Conservation (phyloP, 2,888 invertebrate species). For the Cataglyphis altisquamis region DNA sequence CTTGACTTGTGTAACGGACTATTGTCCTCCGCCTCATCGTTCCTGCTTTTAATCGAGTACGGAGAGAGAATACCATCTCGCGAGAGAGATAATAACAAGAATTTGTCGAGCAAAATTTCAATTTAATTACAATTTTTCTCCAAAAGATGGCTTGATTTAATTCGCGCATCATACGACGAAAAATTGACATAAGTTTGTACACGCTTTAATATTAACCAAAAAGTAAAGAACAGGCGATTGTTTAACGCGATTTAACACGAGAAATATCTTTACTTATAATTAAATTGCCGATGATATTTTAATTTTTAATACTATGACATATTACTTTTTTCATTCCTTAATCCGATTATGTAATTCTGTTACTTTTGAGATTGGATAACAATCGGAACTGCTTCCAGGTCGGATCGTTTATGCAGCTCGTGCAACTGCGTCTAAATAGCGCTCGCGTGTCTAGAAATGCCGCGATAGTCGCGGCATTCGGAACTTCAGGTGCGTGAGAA, state of each 20-base stretch:
- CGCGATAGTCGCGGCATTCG: conserved; percentile 65
- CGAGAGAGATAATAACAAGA: not conserved
- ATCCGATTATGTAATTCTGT: not conserved
- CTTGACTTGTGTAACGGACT: conserved; percentile 64
- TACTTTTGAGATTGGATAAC: not conserved
- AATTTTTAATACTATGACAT: not conserved
- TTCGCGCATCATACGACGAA: conserved; percentile 37
- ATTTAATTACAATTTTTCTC: not conserved
- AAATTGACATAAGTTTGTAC: conserved; percentile 60
- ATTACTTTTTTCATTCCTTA: not conserved
- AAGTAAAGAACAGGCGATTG: conserved; percentile 59
- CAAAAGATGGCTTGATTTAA: not conserved
- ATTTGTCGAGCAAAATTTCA: conserved; percentile 60
- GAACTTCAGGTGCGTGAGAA: conserved; percentile 82
- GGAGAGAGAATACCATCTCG: conserved; percentile 20
- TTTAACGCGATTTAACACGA: conserved; percentile 1
- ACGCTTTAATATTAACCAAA: conserved; percentile 62
- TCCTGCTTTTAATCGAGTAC: conserved; percentile 48
- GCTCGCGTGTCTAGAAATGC: conserved; percentile 64
- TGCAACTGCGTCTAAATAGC: conserved; percentile 52
- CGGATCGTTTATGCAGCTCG: conserved; percentile 17
- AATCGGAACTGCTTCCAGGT: conserved; percentile 34
- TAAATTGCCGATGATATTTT: not conserved
- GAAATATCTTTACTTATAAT: conserved; percentile 13
- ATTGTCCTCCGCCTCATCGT: conserved; percentile 63